These are phyloP conservation scores for Engraulis encrasicolus DNA, from an alignment of 2,113 vertebrate species.

Conservation along the genomic window DNA sequence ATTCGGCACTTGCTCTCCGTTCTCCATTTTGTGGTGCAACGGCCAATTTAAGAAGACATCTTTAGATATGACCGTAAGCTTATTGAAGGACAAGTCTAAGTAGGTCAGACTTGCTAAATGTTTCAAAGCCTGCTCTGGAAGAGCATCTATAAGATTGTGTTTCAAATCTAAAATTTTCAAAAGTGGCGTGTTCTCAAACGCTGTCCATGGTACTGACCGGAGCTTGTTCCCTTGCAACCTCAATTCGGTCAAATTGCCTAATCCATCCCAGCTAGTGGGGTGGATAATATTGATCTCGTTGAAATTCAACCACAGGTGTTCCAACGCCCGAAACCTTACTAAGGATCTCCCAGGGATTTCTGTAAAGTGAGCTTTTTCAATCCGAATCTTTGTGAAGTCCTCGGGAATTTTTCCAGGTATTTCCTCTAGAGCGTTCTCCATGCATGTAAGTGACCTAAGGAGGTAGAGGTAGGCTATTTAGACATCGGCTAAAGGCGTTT, in stretches of 20 bases:
- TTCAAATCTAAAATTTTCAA: constrained; percentile 90
- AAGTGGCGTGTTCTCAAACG: constrained; percentile 80
- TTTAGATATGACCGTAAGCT: constrained; percentile 86
- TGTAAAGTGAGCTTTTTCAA: constrained; percentile 87
- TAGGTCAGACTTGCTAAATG: constrained; percentile 85
- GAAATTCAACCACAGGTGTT: constrained; percentile 92
- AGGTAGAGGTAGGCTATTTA: constrained; percentile 22
- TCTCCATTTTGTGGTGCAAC: constrained; percentile 75
- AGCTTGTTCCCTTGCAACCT: constrained; percentile 89
- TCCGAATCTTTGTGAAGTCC: constrained; percentile 85
- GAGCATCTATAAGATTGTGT: constrained; percentile 84
- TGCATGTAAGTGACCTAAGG: constrained; percentile 80
- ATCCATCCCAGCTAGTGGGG: constrained; percentile 78
- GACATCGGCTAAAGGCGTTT: neutral
- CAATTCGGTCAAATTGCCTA: constrained; percentile 82
- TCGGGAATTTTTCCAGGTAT: constrained; percentile 81
- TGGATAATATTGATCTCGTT: constrained; percentile 88
- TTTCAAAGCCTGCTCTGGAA: constrained; percentile 85
- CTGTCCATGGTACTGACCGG: constrained; percentile 90
- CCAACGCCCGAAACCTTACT: constrained; percentile 71
- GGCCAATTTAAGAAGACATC: constrained; percentile 89
- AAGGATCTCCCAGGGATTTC: constrained; percentile 84
- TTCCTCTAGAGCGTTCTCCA: constrained; percentile 76
- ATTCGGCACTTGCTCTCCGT: constrained; percentile 62
- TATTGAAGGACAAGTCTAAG: constrained; percentile 93